Percentiles rank a stretch among this genome's conserved stretches.
Conservation (phyloP, 2,888 invertebrate genomes). For the Xanthia icteritia region DNA sequence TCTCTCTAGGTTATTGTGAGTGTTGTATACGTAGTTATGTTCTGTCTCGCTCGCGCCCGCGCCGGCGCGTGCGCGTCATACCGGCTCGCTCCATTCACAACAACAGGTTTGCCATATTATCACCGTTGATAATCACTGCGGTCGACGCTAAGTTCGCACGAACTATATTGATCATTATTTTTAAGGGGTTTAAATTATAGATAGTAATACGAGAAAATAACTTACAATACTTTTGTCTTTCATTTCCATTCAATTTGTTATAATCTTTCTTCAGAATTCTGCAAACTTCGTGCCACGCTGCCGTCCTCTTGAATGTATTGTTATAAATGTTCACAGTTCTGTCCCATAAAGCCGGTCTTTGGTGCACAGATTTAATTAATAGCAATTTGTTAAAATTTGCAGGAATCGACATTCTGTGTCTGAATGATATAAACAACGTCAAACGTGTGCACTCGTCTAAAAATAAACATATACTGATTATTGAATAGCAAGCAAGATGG, state of each 20-base stretch:
- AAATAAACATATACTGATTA: slow-evolving; percentile 25
- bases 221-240: slow-evolving; percentile 21
- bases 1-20: background rate
- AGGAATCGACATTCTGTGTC: slow-evolving; percentile 19
- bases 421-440: background rate
- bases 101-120: background rate
- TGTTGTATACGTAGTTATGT: too few relatives aligned
- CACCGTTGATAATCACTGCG: background rate
- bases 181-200: background rate
- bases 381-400: slow-evolving; percentile 4
- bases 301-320: background rate
- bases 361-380: slow-evolving; percentile 23
- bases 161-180: background rate
- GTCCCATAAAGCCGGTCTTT: slow-evolving; percentile 27
- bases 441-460: slow-evolving; percentile 1
- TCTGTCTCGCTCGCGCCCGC: slow-evolving; percentile 2
- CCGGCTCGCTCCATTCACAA: background rate
- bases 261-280: slow-evolving; percentile 25
- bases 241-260: background rate
- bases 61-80: background rate
- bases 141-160: background rate
- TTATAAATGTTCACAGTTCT: slow-evolving; percentile 12
- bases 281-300: slow-evolving; percentile 34
- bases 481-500: slow-evolving; percentile 21
- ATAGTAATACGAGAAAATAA: slow-evolving; percentile 7